These are phyloP conservation scores for Sus cebifrons DNA, from an alignment of 2,797 vertebrate species.

Conservation along the genomic window DNA sequence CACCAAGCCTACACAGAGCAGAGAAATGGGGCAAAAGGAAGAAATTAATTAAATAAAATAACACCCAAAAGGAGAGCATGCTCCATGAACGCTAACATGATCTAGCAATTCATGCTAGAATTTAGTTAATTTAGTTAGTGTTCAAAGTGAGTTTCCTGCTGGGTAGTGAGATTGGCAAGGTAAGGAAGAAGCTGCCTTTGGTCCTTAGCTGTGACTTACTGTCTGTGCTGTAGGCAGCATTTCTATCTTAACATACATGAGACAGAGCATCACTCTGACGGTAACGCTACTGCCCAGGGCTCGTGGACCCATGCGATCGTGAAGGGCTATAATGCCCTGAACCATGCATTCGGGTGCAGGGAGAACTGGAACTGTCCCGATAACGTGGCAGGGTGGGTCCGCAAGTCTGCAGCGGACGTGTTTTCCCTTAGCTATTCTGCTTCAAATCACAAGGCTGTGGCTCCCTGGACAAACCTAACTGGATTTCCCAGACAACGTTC, in stretches of 20 bases:
- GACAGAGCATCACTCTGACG: accelerated
- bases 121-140: background rate
- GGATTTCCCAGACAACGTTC: background rate
- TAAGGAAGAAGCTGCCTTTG: background rate
- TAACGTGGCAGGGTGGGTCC: accelerated
- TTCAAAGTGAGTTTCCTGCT: background rate
- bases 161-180: background rate
- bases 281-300: background rate
- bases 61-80: background rate
- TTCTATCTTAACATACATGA: background rate
- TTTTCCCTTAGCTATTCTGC: background rate
- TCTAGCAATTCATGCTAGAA: background rate
- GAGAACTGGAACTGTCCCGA: background rate
- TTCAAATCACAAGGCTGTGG: background rate
- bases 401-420: accelerated
- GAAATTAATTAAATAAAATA: conserved; percentile 21
- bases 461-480: background rate
- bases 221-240: background rate
- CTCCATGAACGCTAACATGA: background rate
- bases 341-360: background rate
- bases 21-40: background rate
- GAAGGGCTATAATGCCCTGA: background rate
- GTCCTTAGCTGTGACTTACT: background rate
- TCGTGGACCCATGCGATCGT: background rate
- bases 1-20: background rate